These are phyloP conservation scores for Bhutanitis thaidina DNA, from an alignment of 2,888 invertebrate genomes.

Conservation along the genomic window DNA sequence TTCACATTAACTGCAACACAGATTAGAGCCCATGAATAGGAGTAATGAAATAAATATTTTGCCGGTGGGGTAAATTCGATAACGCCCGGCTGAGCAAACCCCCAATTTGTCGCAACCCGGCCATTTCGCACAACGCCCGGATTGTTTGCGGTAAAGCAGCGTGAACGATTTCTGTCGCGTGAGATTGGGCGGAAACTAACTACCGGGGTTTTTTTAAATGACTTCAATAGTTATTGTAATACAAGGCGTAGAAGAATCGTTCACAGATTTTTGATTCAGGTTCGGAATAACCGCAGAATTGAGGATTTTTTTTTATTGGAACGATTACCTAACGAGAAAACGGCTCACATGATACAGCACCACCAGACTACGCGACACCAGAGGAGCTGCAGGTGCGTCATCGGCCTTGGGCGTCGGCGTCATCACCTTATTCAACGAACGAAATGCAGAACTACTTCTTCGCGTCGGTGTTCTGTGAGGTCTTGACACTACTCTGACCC, in stretches of 20 bases:
- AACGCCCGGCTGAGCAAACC: constrained; percentile 67
- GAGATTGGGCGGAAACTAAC: constrained; percentile 66
- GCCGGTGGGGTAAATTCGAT: constrained; percentile 72
- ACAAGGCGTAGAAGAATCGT: not conserved
- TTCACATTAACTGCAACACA: constrained; percentile 44
- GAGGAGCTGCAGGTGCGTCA: no score
- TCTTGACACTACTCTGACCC: no score
- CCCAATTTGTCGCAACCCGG: constrained; percentile 59
- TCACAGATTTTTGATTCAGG: no score
- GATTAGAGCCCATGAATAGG: constrained; percentile 76
- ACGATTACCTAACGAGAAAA: no score
- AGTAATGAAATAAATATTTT: constrained; percentile 80
- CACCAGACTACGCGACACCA: no score
- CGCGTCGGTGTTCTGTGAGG: no score
- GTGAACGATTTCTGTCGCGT: constrained; percentile 48
- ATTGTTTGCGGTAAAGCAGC: constrained; percentile 66
- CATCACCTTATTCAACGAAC: no score
- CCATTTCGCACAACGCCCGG: constrained; percentile 63
- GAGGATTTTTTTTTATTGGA: no score
- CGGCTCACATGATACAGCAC: no score
- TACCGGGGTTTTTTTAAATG: constrained; percentile 36
- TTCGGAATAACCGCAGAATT: no score
- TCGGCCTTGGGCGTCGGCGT: no score
- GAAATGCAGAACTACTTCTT: no score
- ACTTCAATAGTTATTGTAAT: constrained; percentile 5